These are phyloP conservation scores for Diploscapter pachys DNA, from an alignment of 1,140 invertebrate species.

Conservation along the genomic window DNA sequence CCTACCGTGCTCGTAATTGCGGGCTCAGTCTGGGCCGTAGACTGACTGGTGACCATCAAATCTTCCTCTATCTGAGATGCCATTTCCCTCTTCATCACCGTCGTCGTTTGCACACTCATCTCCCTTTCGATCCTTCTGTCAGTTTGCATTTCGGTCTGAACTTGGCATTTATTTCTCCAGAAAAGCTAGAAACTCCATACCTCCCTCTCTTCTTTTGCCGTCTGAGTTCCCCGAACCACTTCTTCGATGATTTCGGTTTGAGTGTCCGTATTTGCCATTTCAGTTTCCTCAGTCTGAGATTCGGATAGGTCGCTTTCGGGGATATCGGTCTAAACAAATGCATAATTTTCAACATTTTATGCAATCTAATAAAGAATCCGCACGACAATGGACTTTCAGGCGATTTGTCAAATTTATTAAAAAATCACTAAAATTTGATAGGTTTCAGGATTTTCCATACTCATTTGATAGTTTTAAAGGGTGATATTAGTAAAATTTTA, in stretches of 20 bases:
- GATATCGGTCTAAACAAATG: no score
- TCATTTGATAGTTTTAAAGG: no score
- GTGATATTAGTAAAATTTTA: no score
- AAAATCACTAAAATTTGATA: no score
- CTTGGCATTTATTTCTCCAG: not conserved
- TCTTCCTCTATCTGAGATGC: constrained; percentile 1
- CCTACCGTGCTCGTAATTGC: not conserved
- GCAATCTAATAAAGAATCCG: no score
- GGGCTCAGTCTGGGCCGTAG: not conserved
- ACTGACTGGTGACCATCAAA: not conserved
- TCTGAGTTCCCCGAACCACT: not conserved
- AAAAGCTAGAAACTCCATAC: not conserved
- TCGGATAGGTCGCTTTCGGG: no score
- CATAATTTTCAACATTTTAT: no score
- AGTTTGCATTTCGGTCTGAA: constrained; percentile 8
- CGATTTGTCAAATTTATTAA: no score
- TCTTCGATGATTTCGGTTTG: constrained; percentile 6
- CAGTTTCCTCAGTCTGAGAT: not conserved
- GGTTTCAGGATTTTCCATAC: no score
- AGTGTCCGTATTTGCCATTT: not conserved
- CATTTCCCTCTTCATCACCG: not conserved
- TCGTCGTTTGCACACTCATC: not conserved
- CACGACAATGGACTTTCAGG: no score
- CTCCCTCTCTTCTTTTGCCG: not conserved
- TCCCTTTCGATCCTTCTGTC: not conserved